Base-by-base conservation (phyloP, 2,113 vertebrate genomes). In the Paradisaea rubra region DNA sequence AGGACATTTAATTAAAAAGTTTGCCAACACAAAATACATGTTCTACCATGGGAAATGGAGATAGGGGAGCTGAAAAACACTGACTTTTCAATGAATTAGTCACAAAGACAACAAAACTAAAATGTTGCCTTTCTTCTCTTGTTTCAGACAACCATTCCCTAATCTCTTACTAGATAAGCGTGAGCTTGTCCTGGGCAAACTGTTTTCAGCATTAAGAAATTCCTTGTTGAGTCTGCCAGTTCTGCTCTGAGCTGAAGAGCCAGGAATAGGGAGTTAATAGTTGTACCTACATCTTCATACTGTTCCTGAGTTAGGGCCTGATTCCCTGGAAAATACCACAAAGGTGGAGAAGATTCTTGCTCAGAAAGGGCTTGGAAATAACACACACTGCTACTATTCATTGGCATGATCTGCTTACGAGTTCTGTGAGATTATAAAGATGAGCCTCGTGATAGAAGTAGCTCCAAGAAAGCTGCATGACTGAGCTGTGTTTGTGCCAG, bases 401-500 rank as follows among this genome's bases (percentile, higher is more conserved):
- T 24, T 91, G 82, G 79, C 68, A 25, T 50, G 64, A 88, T 88
- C 42, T 86, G 42, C 59, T 69, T 72, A 64, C 4, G 8, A 37
- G 44, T 93, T 88, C 92, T 89, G 63, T 50, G 74, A 93, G 82
- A 83, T 93, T 52, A 70, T 54, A 54, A 69, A 80, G 90, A 90
- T 86, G 80, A 94, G 44, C 47, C 68, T 88, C 7, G 3, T 80
- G 82, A 88, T 44, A 76, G 66, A 69, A 88, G 71, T 33, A 17
- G 82, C 63, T 94, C 76, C 71, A 83, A 61, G 68, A 93, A 80
- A 73, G 50, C 41, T 70, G 92, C 54, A 2, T 88, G 92, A 88
- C 68, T 63, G 81, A 66, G 71, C 54, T 54, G 45, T 57, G 79
- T 80, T 88, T 95, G 82, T 94, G 86, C 90, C 90, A 95, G 64